Evolutionary conservation across 2,888 invertebrate species (phyloP).

Genomic region (Lottia scabra): DNA sequence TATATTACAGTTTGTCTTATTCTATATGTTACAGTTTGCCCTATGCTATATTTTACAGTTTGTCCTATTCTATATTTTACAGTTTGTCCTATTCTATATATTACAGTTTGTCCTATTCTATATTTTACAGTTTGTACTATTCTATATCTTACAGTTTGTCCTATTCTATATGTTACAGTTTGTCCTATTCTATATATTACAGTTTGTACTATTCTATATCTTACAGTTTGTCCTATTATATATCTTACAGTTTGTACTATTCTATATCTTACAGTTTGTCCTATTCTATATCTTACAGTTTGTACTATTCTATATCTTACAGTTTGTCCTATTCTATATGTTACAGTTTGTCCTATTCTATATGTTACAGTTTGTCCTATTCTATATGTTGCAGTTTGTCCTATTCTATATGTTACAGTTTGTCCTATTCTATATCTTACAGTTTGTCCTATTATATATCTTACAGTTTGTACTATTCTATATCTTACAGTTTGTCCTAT

Average conservation of each 20-base stretch:
- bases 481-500: too few relatives aligned
- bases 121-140: not conserved
- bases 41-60: not conserved
- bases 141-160: not conserved
- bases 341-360: too few relatives aligned
- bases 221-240: not conserved
- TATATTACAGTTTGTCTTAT: not conserved
- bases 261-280: slow-evolving; percentile 42
- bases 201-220: not conserved
- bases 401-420: too few relatives aligned
- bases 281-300: not conserved
- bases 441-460: too few relatives aligned
- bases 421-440: too few relatives aligned
- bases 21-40: not conserved
- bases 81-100: too few relatives aligned
- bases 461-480: too few relatives aligned
- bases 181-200: not conserved
- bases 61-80: too few relatives aligned
- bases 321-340: slow-evolving; percentile 64
- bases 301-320: not conserved
- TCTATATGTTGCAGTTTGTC: too few relatives aligned
- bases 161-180: not conserved
- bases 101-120: not conserved
- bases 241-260: slow-evolving; percentile 39
- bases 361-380: too few relatives aligned